These are phyloP conservation scores for Andricus curvator DNA, from an alignment of 2,888 invertebrate species.

Conservation along the genomic window DNA sequence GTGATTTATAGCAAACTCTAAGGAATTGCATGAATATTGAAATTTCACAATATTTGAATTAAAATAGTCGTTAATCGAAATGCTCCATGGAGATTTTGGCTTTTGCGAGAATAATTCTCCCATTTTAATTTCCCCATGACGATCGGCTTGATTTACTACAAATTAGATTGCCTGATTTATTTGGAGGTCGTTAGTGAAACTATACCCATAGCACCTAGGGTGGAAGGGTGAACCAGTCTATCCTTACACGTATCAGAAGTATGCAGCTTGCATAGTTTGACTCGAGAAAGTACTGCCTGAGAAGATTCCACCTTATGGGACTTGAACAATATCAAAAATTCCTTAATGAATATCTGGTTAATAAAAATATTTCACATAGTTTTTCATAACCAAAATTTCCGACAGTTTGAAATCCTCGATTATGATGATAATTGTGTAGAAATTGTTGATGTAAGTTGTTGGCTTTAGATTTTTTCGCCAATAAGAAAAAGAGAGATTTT, in stretches of 20 bases:
- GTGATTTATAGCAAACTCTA: background rate
- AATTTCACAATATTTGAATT: background rate
- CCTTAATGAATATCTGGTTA: background rate
- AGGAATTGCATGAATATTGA: background rate
- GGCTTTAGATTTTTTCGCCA: too few relatives aligned
- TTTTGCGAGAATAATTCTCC: background rate
- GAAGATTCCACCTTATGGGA: background rate
- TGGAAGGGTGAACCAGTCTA: background rate
- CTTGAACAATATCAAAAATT: background rate
- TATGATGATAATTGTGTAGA: too few relatives aligned
- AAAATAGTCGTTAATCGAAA: background rate
- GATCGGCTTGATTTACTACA: slow-evolving; percentile 26
- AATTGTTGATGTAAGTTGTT: too few relatives aligned
- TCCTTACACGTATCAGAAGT: slow-evolving; percentile 2
- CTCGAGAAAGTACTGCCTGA: background rate
- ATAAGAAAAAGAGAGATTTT: too few relatives aligned
- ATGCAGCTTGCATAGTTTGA: slow-evolving; percentile 31
- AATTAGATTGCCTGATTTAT: slow-evolving; percentile 33
- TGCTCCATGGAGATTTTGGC: background rate
- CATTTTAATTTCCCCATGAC: background rate
- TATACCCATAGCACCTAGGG: slow-evolving; percentile 15
- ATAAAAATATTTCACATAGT: background rate
- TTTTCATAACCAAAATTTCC: too few relatives aligned
- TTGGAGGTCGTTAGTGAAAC: background rate
- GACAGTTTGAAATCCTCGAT: too few relatives aligned